A percentile compares a stretch with the other conserved stretches of the same genome.
Conservation (phyloP, 2,113 vertebrate species). For the Podarcis cretensis region DNA sequence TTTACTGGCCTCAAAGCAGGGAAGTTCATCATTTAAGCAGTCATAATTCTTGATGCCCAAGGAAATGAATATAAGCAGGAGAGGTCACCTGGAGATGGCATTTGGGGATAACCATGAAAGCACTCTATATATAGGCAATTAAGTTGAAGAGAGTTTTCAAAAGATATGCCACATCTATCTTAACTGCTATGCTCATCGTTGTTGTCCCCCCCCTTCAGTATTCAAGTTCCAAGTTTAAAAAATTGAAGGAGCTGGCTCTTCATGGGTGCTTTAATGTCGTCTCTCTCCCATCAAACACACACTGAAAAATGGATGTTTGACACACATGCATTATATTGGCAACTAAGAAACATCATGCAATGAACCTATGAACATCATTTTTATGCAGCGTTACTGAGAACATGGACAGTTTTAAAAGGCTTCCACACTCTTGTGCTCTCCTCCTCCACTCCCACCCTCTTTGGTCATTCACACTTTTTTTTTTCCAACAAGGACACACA, state of each 20-base stretch:
- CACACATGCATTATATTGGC: not conserved
- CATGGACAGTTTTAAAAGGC: not conserved
- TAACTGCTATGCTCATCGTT: not conserved
- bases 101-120: not conserved
- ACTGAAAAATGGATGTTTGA: not conserved
- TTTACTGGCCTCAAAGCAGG: slow-evolving; percentile 14
- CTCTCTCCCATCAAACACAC: too few species aligned
- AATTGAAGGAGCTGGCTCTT: not conserved
- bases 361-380: not conserved
- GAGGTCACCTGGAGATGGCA: accelerated
- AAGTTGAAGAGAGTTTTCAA: slow-evolving; percentile 2
- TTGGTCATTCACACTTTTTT: not conserved
- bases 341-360: not conserved
- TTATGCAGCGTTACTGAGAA: not conserved
- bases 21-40: not conserved
- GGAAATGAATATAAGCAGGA: slow-evolving; percentile 7
- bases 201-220: not conserved
- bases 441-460: not conserved
- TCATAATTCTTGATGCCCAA: not conserved
- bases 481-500: not conserved
- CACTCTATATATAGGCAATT: not conserved
- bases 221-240: not conserved
- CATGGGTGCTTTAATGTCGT: not conserved
- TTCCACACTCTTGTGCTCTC: not conserved
- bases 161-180: accelerated